Conservation (phyloP, 2,113 vertebrate genomes). For the Argyrosomus japonicus region DNA sequence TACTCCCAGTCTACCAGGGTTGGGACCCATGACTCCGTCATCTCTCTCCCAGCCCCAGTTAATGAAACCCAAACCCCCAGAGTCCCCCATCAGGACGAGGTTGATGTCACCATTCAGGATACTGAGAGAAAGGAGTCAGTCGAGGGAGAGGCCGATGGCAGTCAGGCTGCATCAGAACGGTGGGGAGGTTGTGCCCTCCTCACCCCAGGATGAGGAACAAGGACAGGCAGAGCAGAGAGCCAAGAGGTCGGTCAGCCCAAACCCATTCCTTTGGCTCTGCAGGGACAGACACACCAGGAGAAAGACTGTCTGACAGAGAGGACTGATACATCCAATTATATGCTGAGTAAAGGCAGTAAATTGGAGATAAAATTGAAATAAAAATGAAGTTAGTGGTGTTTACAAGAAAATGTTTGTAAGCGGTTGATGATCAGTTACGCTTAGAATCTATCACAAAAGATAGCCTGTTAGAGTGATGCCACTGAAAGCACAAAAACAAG, state of each 20-base stretch:
- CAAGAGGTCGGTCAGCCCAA: slow-evolving; percentile 79
- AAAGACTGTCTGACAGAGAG: slow-evolving; percentile 80
- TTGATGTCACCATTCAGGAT: slow-evolving; percentile 83
- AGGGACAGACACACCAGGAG: slow-evolving; percentile 83
- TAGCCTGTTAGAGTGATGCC: background rate
- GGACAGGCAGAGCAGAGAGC: slow-evolving; percentile 66
- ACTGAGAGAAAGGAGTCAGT: slow-evolving; percentile 88
- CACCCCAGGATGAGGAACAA: slow-evolving; percentile 69
- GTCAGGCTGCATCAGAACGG: slow-evolving; percentile 45
- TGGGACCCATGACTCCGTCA: background rate
- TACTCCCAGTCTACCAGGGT: background rate
- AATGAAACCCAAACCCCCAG: slow-evolving; percentile 66
- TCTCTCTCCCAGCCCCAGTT: slow-evolving; percentile 18
- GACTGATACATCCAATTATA: background rate
- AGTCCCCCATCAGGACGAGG: slow-evolving; percentile 77
- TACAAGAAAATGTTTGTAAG: background rate
- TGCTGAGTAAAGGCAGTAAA: background rate
- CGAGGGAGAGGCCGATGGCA: slow-evolving; percentile 84
- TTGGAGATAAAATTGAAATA: background rate
- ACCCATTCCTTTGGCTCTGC: slow-evolving; percentile 82
- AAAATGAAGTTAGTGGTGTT: background rate
- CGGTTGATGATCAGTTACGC: background rate
- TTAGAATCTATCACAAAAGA: background rate
- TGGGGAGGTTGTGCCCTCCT: slow-evolving; percentile 9
- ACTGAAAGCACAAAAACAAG: background rate